Evolutionary conservation across 2,888 invertebrate genomes (phyloP).

Genomic region (Kryphioiulus occultus): DNA sequence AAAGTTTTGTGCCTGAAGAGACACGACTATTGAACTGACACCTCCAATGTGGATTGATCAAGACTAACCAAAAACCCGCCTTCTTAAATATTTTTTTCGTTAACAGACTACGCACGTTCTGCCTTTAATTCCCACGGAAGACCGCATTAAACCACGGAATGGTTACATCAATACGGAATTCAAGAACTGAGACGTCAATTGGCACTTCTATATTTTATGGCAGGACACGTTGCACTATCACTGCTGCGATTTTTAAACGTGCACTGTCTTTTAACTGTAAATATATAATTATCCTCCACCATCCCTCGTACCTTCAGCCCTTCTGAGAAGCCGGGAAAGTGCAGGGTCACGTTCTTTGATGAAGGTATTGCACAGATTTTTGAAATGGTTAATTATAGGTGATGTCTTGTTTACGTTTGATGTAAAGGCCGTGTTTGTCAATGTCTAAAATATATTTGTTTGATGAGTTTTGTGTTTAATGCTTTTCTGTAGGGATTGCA

Average conservation of each 20-base stretch:
- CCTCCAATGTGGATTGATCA: not conserved
- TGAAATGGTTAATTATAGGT: not conserved
- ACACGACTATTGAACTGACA: not conserved
- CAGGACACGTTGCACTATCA: not conserved
- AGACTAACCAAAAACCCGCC: not conserved
- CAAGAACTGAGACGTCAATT: not conserved
- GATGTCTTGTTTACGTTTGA: not conserved
- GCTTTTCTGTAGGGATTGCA: not conserved
- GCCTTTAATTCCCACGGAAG: not conserved
- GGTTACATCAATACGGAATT: slow-evolving; percentile 44
- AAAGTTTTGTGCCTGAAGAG: no score
- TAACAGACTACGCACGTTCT: slow-evolving; percentile 20
- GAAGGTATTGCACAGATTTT: slow-evolving; percentile 1
- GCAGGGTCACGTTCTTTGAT: slow-evolving; percentile 8
- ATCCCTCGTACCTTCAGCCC: not conserved
- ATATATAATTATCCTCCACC: slow-evolving; percentile 18
- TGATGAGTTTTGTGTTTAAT: not conserved
- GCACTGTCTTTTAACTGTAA: slow-evolving; percentile 38
- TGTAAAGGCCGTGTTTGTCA: not conserved
- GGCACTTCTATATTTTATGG: not conserved
- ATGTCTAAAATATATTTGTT: not conserved
- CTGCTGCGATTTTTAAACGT: not conserved
- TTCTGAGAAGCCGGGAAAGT: not conserved
- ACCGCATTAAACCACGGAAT: not conserved
- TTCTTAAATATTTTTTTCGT: not conserved